Percentiles rank a stretch among this genome's conserved stretches.
phyloP scores from a whole-genome alignment of 2,113 vertebrate species.

The Petrocephalus microphthalmus region DNA sequence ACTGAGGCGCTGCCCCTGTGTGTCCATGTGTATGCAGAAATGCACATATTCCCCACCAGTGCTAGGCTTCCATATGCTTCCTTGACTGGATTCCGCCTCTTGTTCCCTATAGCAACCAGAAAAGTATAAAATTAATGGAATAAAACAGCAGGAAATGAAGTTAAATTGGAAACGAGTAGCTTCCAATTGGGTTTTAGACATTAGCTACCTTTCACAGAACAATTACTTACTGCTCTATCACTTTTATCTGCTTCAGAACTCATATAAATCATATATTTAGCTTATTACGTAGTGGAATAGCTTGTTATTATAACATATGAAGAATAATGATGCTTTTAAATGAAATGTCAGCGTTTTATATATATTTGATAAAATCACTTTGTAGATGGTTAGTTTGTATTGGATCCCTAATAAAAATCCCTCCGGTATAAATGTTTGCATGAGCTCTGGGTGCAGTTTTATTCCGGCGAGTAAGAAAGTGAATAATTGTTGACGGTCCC shows the following conservation, averaged over 20 bases:
- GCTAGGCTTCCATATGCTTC: background rate
- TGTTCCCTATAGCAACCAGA: background rate
- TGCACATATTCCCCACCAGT: background rate
- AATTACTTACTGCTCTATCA: background rate
- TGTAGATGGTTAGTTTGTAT: background rate
- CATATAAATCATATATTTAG: background rate
- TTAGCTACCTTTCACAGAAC: background rate
- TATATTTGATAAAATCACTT: conserved; percentile 8
- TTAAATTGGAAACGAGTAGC: background rate
- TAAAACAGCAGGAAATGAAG: background rate
- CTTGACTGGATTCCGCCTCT: background rate
- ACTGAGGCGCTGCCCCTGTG: background rate
- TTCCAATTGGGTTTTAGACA: background rate
- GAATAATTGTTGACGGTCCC: conserved; percentile 34
- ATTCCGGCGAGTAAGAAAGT: conserved; percentile 31
- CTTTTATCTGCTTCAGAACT: background rate
- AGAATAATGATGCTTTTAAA: conserved; percentile 1
- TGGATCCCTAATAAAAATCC: conserved; percentile 3
- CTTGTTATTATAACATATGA: background rate
- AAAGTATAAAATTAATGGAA: background rate
- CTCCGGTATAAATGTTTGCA: background rate
- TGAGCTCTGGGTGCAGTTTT: background rate
- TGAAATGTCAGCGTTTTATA: conserved; percentile 5
- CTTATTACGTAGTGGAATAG: background rate
- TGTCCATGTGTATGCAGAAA: background rate